These are phyloP conservation scores for Zaprionus inermis DNA, from an alignment of 1,140 invertebrate genomes.

Conservation along the genomic window DNA sequence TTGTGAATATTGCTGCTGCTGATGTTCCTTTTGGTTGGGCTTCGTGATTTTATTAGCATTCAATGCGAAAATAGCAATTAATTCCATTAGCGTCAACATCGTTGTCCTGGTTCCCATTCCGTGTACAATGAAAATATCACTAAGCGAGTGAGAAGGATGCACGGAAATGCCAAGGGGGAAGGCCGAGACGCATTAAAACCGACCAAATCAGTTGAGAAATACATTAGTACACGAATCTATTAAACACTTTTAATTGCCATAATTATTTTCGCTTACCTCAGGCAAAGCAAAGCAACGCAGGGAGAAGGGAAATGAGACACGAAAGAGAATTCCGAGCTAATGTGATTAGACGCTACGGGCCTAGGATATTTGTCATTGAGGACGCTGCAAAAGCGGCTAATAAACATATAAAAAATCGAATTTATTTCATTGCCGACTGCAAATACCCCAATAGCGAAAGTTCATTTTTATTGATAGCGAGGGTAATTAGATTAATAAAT, in stretches of 20 bases:
- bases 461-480: slow-evolving; percentile 20
- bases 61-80: slow-evolving; percentile 68
- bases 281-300: background rate
- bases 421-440: slow-evolving; percentile 32
- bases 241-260: slow-evolving; percentile 70
- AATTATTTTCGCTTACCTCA: slow-evolving; percentile 58
- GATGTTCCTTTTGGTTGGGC: slow-evolving; percentile 39
- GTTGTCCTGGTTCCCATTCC: slow-evolving; percentile 22
- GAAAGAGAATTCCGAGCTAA: slow-evolving; percentile 16
- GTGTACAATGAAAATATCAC: background rate
- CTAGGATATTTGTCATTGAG: slow-evolving; percentile 24
- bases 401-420: slow-evolving; percentile 48
- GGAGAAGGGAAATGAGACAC: background rate
- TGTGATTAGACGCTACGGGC: slow-evolving; percentile 50
- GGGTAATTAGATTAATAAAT: slow-evolving; percentile 21
- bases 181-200: slow-evolving; percentile 22
- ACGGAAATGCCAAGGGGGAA: too few relatives aligned
- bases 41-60: slow-evolving; percentile 75
- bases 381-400: slow-evolving; percentile 27
- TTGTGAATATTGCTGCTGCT: too few relatives aligned
- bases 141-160: background rate
- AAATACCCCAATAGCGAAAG: slow-evolving; percentile 24
- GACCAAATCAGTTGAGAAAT: slow-evolving; percentile 63
- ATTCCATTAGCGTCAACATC: slow-evolving; percentile 67
- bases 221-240: slow-evolving; percentile 57